Conservation (phyloP, 2,797 vertebrate species). For the Sebastes nivosus region DNA sequence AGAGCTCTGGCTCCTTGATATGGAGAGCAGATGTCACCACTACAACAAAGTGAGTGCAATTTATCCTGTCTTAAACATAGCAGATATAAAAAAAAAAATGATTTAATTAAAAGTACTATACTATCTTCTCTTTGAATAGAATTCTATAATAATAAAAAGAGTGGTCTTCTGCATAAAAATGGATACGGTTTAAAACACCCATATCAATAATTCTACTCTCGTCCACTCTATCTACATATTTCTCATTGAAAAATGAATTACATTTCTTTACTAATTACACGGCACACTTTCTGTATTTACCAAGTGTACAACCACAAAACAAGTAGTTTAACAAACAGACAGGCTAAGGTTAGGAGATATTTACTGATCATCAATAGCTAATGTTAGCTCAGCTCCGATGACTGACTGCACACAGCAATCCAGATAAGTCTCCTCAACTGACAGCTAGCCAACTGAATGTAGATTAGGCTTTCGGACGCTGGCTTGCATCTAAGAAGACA, state of each 20-base stretch:
- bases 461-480: neutral
- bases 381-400: accelerated
- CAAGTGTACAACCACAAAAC: neutral
- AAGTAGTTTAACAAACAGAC: neutral
- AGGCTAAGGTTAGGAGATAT: neutral
- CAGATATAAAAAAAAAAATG: neutral
- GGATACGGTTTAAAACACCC: neutral
- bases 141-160: neutral
- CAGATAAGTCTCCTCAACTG: neutral
- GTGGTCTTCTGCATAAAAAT: neutral
- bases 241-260: neutral
- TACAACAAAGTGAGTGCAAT: neutral
- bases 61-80: neutral
- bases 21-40: neutral
- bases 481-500: neutral
- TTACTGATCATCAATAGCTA: neutral
- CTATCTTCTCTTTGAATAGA: neutral
- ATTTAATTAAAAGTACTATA: neutral
- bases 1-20: neutral
- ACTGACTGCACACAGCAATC: neutral
- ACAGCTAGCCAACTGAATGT: neutral
- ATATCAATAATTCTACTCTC: neutral
- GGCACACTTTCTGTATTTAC: neutral
- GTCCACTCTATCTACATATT: neutral
- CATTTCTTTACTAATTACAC: neutral